phyloP scores from a whole-genome alignment of 2,888 invertebrate species.

The Nasonovia ribisnigri region DNA sequence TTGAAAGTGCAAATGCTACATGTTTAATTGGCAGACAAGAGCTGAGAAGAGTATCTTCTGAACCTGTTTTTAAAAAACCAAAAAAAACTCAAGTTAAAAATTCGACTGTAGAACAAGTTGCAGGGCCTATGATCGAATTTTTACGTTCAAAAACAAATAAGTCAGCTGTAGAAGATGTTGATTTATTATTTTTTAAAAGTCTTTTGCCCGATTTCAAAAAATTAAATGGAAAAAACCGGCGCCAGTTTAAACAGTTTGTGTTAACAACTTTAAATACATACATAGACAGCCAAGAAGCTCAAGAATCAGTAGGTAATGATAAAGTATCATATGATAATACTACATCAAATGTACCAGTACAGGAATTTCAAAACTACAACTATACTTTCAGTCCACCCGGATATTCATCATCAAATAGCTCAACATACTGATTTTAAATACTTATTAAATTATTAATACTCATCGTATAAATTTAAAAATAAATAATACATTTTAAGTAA shows the following conservation, averaged over 20 bases:
- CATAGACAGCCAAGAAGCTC: constrained; percentile 23
- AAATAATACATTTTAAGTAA: constrained; percentile 25
- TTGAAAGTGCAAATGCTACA: constrained; percentile 15
- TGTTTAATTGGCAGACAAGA: constrained; percentile 33
- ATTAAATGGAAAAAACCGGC: constrained; percentile 45
- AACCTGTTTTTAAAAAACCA: constrained; percentile 27
- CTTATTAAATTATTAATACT: constrained; percentile 7
- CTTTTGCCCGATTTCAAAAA: constrained; percentile 42
- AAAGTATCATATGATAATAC: constrained; percentile 22
- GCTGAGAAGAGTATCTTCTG: constrained; percentile 38
- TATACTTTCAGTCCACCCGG: constrained; percentile 39
- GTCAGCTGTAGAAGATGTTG: constrained; percentile 38
- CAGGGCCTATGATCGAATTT: constrained; percentile 49
- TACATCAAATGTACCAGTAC: constrained; percentile 42
- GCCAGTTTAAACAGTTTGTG: constrained; percentile 50
- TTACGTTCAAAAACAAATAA: constrained; percentile 54
- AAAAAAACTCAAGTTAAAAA: constrained; percentile 36
- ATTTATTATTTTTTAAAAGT: constrained; percentile 42
- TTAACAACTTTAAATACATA: constrained; percentile 43
- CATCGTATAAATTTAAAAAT: constrained; percentile 40
- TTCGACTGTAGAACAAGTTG: constrained; percentile 33
- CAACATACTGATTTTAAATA: constrained; percentile 49
- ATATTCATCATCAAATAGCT: constrained; percentile 49
- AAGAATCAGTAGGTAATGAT: constrained; percentile 42
- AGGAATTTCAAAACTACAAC: constrained; percentile 36